Evolutionary conservation across 2,797 vertebrate species (phyloP), one percentile per base, ranked within the genome.

Genomic region (Fistularia tabacaria): DNA sequence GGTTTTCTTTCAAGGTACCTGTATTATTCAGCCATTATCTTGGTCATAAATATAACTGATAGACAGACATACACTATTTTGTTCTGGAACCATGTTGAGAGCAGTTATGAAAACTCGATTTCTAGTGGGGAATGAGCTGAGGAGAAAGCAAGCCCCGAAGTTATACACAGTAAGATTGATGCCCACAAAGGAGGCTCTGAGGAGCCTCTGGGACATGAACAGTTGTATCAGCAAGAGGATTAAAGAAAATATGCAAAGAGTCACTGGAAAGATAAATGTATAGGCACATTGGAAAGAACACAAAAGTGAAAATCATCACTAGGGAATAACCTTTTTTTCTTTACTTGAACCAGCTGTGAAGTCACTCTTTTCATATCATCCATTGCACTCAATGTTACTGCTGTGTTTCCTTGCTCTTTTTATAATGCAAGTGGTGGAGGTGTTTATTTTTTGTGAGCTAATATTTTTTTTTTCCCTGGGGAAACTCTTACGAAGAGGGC

Each of bases 261-360:
- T 82, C 75, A 64, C 73, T 59, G 66, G 78, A 83, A 91, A 91
- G 90, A 91, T 90, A 90, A 91, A 92, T 91, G 89, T 89, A 85
- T 82, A 74, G 61, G 84, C 68, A 80, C 76, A 76, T 77, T 76
- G 80, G 83, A 84, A 90, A 78, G 77, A 92, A 86, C 82, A 86
- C 67, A 87, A 80, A 87, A 89, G 83, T 79, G 79, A 84, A 88
- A 87, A 79, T 67, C 55, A 74, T 81, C 88, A 46, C 83, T 0
- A 41, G 89, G 89, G 90, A 92, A 86, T 90, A 86, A 80, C 85
- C 84, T 90, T 77, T 85, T 80, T 74, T 76, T 71, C 85, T 91
- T 88, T 91, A 87, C 90, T 91, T 91, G 85, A 90, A 89, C 85
- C 76, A 79, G 74, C 63, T 66, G 85, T 82, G 80, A 82, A 85